Percentiles rank a stretch among this genome's conserved stretches.
These are phyloP conservation scores for Cephalopholis sonnerati DNA, from an alignment of 2,113 vertebrate genomes.

Conservation along the genomic window DNA sequence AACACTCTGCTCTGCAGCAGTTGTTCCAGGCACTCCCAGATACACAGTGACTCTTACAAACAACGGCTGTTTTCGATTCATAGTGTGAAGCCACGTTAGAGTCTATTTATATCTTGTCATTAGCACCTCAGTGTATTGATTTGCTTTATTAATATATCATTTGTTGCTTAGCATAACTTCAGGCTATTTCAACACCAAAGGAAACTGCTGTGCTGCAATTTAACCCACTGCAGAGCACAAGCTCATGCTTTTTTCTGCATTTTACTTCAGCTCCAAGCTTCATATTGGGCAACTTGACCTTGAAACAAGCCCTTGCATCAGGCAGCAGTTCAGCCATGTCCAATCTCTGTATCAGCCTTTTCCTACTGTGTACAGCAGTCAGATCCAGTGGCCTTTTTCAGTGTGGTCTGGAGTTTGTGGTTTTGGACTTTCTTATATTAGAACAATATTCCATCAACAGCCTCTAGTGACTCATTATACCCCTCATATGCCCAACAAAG, in stretches of 20 bases:
- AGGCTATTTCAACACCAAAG: not conserved
- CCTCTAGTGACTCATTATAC: conserved; percentile 60
- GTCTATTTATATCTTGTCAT: conserved; percentile 3
- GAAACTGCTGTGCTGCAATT: not conserved
- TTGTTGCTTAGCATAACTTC: too few species aligned
- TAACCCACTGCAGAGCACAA: not conserved
- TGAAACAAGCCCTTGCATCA: not conserved
- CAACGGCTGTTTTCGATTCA: conserved; percentile 36
- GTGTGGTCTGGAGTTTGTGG: conserved; percentile 4
- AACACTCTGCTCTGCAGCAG: conserved; percentile 40
- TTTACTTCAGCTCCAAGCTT: not conserved
- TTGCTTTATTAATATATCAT: not conserved
- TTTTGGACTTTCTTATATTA: not conserved
- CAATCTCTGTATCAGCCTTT: not conserved
- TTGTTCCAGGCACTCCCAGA: conserved; percentile 62
- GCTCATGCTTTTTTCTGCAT: not conserved
- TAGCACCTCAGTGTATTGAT: conserved; percentile 3
- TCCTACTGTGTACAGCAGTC: not conserved
- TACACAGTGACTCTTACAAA: conserved; percentile 41
- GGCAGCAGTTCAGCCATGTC: conserved; percentile 4
- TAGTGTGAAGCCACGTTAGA: not conserved
- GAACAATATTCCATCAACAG: conserved; percentile 37
- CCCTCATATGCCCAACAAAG: conserved; percentile 24
- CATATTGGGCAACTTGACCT: conserved; percentile 35
- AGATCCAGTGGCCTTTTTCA: not conserved